These are phyloP conservation scores for Telmatochromis brichardi DNA, from an alignment of 2,113 vertebrate species.

Conservation along the genomic window DNA sequence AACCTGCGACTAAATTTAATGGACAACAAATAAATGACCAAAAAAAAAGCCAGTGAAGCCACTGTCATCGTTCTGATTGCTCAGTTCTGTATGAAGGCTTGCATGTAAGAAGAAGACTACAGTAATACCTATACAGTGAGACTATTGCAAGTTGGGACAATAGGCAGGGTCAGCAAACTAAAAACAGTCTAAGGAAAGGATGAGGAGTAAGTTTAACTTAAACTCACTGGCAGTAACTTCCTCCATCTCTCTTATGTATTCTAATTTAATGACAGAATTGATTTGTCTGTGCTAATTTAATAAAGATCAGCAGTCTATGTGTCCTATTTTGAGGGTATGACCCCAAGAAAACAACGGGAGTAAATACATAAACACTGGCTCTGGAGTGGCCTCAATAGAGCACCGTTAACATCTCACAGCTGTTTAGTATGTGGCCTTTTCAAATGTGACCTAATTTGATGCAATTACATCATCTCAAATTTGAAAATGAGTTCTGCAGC, in stretches of 20 bases:
- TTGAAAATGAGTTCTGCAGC: not conserved
- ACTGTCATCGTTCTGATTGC: not conserved
- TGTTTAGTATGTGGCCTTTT: constrained; percentile 21
- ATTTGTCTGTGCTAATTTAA: not conserved
- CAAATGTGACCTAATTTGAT: not conserved
- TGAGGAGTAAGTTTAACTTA: not conserved
- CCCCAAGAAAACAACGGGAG: constrained; percentile 3
- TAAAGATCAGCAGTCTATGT: not conserved
- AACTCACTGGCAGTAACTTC: not conserved
- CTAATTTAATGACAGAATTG: not conserved
- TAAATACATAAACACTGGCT: not conserved
- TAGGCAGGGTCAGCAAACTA: not conserved
- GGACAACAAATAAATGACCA: not conserved
- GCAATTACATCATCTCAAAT: not conserved
- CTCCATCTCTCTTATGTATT: not conserved
- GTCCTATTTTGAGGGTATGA: constrained; percentile 11
- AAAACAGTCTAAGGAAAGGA: not conserved
- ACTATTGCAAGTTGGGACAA: not conserved
- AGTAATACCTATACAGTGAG: not conserved
- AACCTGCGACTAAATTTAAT: not conserved
- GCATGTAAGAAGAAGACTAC: not conserved
- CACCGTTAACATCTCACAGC: constrained; percentile 20
- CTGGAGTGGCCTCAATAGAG: not conserved
- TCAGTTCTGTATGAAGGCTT: not conserved
- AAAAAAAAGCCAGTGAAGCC: not conserved